A percentile compares a stretch with the other conserved stretches of the same genome.
Conservation (phyloP, 2,113 vertebrate species). For the Sialia sialis region DNA sequence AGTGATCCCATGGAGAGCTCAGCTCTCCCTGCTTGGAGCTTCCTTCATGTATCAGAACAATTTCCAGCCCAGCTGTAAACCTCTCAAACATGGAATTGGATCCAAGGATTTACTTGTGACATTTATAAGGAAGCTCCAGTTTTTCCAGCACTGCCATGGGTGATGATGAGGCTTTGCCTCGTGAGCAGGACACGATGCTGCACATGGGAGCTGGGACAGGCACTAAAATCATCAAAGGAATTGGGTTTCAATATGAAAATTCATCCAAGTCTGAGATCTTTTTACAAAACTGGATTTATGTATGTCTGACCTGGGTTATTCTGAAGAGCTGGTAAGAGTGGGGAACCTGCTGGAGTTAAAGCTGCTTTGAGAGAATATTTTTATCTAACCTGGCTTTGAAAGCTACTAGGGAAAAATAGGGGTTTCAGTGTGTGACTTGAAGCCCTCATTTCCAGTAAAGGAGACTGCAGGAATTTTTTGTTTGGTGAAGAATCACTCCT, state of each 20-base stretch:
- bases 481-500: not conserved
- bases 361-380: not conserved
- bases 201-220: not conserved
- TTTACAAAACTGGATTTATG: not conserved
- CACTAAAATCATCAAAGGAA: not conserved
- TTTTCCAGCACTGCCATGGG: not conserved
- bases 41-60: rapidly evolving
- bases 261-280: not conserved
- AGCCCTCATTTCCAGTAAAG: not conserved
- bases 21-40: not conserved
- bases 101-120: not conserved
- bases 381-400: not conserved
- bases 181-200: rapidly evolving
- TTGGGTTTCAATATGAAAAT: not conserved
- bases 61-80: not conserved
- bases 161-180: not conserved
- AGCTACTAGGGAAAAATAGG: not conserved
- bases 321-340: not conserved
- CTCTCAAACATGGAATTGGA: rapidly evolving
- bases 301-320: not conserved
- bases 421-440: not conserved
- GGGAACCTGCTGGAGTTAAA: not conserved
- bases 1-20: not conserved
- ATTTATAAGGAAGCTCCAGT: rapidly evolving
- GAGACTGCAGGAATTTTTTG: not conserved